These are phyloP conservation scores for Latrodectus elegans DNA, from an alignment of 2,888 invertebrate species.

Conservation along the genomic window DNA sequence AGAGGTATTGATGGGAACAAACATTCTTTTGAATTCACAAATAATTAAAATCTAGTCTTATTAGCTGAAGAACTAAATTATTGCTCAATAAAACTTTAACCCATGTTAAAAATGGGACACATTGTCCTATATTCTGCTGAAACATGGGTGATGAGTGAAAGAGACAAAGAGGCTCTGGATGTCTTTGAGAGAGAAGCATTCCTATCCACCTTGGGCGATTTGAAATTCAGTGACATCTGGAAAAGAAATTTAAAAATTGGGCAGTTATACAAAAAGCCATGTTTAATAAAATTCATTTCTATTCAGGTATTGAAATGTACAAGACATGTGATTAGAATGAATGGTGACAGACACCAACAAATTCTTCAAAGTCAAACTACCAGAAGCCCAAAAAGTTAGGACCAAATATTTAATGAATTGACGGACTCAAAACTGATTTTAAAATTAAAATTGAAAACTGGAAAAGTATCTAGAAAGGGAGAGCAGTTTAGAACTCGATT, in stretches of 20 bases:
- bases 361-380: background rate
- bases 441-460: background rate
- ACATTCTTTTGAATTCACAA: background rate
- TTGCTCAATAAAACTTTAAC: background rate
- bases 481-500: background rate
- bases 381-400: background rate
- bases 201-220: background rate
- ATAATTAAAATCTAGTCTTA: background rate
- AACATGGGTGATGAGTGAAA: background rate
- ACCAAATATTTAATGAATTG: background rate
- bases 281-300: background rate
- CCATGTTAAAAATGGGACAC: background rate
- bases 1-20: background rate
- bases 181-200: background rate
- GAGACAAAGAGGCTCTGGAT: background rate
- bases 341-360: background rate
- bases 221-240: background rate
- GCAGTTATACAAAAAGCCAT: background rate
- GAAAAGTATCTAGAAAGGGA: background rate
- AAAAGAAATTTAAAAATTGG: background rate
- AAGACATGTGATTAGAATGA: background rate
- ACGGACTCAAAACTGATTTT: background rate
- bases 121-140: background rate
- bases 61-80: background rate
- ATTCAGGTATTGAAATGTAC: background rate